Percentiles rank a stretch among this genome's conserved stretches.
phyloP scores from a whole-genome alignment of 2,888 invertebrate genomes.

The Tipula confusa region DNA sequence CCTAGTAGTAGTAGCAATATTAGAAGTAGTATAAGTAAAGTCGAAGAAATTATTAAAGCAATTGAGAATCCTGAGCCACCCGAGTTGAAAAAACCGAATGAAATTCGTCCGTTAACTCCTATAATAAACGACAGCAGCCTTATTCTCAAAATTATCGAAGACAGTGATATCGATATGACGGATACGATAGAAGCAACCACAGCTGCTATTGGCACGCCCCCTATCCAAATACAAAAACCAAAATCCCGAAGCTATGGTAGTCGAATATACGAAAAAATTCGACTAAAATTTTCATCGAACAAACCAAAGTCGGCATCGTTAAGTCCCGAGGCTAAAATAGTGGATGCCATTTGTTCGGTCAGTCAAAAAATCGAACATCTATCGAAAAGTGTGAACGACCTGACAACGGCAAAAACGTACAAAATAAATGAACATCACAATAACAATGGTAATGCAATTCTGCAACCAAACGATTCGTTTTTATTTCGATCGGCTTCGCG shows the following conservation, averaged over 20 bases:
- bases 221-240: not conserved
- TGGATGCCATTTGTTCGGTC: constrained; percentile 44
- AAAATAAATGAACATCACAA: constrained; percentile 39
- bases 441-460: constrained; percentile 39
- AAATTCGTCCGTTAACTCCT: not conserved
- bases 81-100: not conserved
- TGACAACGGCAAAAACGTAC: constrained; percentile 35
- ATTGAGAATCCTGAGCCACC: not conserved
- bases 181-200: constrained; percentile 34
- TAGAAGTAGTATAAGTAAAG: not conserved
- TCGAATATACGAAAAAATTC: constrained; percentile 46
- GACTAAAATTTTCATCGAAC: constrained; percentile 37
- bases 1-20: not conserved
- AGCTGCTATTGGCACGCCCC: not conserved
- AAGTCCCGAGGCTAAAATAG: constrained; percentile 43
- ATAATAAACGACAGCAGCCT: not conserved
- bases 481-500: constrained; percentile 56
- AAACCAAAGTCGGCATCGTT: constrained; percentile 27
- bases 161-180: not conserved
- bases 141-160: not conserved
- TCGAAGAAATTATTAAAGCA: not conserved
- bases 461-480: constrained; percentile 63
- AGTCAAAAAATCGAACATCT: constrained; percentile 43
- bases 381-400: constrained; percentile 35
- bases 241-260: constrained; percentile 35